A percentile compares a stretch with the other conserved stretches of the same genome.
Evolutionary conservation across 2,113 vertebrate genomes (phyloP).

Genomic region (Eubucco bourcierii): DNA sequence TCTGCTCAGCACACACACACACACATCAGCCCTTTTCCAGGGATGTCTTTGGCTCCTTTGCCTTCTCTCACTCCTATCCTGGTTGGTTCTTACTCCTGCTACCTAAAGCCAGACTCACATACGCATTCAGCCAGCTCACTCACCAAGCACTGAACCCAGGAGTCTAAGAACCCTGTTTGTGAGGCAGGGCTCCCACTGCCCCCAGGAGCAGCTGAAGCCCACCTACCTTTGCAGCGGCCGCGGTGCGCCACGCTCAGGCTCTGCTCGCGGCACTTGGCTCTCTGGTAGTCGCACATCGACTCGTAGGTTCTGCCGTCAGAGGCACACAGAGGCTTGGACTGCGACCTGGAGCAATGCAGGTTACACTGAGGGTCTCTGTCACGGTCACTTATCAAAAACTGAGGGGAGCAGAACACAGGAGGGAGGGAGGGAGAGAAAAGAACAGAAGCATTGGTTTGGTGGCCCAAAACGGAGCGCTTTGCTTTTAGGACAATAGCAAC

Average conservation of each 20-base stretch:
- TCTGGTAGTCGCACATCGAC: slow-evolving; percentile 92
- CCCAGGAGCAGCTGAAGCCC: not conserved
- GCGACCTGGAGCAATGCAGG: slow-evolving; percentile 85
- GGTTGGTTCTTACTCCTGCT: not conserved
- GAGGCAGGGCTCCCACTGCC: not conserved
- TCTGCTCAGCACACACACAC: not conserved
- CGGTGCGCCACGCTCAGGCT: slow-evolving; percentile 82
- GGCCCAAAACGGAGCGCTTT: not conserved
- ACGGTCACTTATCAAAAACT: slow-evolving; percentile 95
- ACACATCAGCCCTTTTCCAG: not conserved
- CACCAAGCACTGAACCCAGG: not conserved
- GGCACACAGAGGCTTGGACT: slow-evolving; percentile 89
- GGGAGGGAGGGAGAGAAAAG: not conserved
- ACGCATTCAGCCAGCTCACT: not conserved
- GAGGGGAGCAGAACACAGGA: slow-evolving; percentile 22
- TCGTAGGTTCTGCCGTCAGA: slow-evolving; percentile 93
- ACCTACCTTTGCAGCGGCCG: slow-evolving; percentile 91
- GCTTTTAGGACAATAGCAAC: not conserved
- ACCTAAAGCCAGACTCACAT: not conserved
- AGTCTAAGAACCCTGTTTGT: not conserved
- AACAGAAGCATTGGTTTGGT: not conserved
- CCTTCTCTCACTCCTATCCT: not conserved
- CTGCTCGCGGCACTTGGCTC: slow-evolving; percentile 91
- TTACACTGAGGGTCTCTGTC: slow-evolving; percentile 87
- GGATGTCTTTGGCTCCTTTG: not conserved